Conservation (phyloP, 2,113 vertebrate genomes). For the Pangasianodon gigas region DNA sequence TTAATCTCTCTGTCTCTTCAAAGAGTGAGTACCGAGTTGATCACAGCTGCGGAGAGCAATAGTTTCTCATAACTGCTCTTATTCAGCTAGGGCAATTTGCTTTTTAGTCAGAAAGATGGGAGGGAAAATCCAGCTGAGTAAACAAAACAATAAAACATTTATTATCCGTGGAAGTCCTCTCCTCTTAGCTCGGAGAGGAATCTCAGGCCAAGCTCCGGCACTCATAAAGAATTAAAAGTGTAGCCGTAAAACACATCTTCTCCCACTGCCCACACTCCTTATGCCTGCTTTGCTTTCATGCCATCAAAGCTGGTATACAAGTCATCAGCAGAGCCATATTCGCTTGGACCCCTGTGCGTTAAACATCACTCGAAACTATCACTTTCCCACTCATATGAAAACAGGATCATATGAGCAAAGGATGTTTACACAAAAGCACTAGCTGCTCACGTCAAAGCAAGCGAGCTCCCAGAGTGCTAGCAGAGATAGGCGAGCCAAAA, state of each 20-base stretch:
- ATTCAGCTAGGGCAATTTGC: constrained; percentile 63
- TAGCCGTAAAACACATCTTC: background rate
- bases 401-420: constrained; percentile 20
- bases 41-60: constrained; percentile 51
- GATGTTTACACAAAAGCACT: constrained; percentile 57
- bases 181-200: background rate
- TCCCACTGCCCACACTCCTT: constrained; percentile 2
- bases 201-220: background rate
- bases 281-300: constrained; percentile 58
- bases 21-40: constrained; percentile 40
- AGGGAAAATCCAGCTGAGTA: constrained; percentile 61
- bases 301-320: constrained; percentile 25
- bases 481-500: constrained; percentile 57
- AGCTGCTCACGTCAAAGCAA: constrained; percentile 59
- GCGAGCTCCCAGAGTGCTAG: constrained; percentile 46
- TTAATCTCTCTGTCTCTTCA: constrained; percentile 51
- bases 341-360: background rate
- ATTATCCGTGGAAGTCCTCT: constrained; percentile 58
- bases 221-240: constrained; percentile 52
- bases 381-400: constrained; percentile 58
- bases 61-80: constrained; percentile 63
- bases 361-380: background rate
- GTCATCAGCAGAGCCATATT: constrained; percentile 5
- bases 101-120: constrained; percentile 64
- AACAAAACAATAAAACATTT: constrained; percentile 75